Base-by-base conservation (phyloP, 2,797 vertebrate genomes). In the Sciurus carolinensis region DNA sequence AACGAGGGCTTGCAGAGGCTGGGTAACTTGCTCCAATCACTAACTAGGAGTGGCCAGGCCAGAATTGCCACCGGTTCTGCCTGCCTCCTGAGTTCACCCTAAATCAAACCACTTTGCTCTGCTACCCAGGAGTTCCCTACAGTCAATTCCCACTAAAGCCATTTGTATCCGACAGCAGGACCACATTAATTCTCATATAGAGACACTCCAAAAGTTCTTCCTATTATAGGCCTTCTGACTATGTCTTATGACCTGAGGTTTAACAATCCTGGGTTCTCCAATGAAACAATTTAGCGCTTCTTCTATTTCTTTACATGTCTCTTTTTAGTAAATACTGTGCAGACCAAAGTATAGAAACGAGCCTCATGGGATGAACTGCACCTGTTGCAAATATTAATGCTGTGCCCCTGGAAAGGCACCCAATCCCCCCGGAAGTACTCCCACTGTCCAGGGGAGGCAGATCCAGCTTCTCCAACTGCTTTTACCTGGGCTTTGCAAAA, bases 271-370 rank as follows among this genome's bases (percentile, higher is more conserved):
- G 42, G 12, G 5, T 10, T 84, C 89, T 86, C 39, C 42, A 73
- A 62, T 15, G 42, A 71, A 79, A 47, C 67, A 69, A 77, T 62
- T 71, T 42, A 50, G 20, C 72, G 57, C 28, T 87, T 76, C 52
- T 30, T 85, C 44, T 86, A 44, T 36, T 64, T 91, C 50, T 47
- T 86, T 62, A 42, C 0, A 30, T 50, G 18, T 7, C 36, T 52
- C 44, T 69, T 95, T 94, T 81, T 26, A 85, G 82, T 86, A 93
- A 95, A 44, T 20, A 69, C 0, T 24, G 72, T 11, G 33, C 13
- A 92, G 59, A 85, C 15, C 64, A 47, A 95, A 84, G 76, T 33
- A 36, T 13, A 47, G 54, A 59, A 39, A 42, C 6, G 12, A 54
- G 47, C 12, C 39, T 3, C 33, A 14, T 20, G 24, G 18, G 44